Conservation (phyloP, 2,888 invertebrate species). For the Cyrtodaria siliqua region DNA sequence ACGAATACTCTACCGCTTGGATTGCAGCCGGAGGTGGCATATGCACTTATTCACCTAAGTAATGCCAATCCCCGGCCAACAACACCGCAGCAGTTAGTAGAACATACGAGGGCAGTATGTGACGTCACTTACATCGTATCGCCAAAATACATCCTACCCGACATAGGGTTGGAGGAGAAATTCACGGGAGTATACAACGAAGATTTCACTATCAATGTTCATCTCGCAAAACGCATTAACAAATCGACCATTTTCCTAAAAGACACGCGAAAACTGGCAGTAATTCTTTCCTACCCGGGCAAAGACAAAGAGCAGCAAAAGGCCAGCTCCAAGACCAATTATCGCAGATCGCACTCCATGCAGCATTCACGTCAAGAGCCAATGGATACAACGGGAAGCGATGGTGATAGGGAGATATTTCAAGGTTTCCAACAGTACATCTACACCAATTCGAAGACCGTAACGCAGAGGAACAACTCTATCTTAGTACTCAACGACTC, state of each 20-base stretch:
- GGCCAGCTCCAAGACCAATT: too few relatives aligned
- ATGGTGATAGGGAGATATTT: background rate
- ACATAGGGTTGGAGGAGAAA: background rate
- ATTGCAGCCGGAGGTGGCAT: conserved; percentile 23
- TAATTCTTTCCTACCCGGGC: conserved; percentile 5
- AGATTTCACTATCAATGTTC: background rate
- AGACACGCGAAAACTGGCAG: background rate
- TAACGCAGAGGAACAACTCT: conserved; percentile 17
- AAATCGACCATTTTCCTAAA: background rate
- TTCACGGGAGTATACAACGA: background rate
- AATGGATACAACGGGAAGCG: conserved; percentile 5
- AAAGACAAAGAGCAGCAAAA: background rate
- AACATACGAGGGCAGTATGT: conserved; percentile 20
- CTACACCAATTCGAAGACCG: conserved; percentile 3
- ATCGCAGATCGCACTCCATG: too few relatives aligned
- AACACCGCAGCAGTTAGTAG: conserved; percentile 7
- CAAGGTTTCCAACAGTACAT: conserved; percentile 22
- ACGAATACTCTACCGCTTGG: conserved; percentile 6
- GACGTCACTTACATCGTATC: conserved; percentile 31
- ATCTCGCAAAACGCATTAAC: background rate
- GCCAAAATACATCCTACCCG: conserved; percentile 30
- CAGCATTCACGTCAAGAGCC: background rate
- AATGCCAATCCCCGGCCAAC: conserved; percentile 7
- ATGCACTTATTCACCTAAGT: conserved; percentile 17
- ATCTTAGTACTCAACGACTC: conserved; percentile 17